A percentile compares a stretch with the other conserved stretches of the same genome.
Conservation (phyloP, 2,888 invertebrate genomes). For the Monochamus alternatus region DNA sequence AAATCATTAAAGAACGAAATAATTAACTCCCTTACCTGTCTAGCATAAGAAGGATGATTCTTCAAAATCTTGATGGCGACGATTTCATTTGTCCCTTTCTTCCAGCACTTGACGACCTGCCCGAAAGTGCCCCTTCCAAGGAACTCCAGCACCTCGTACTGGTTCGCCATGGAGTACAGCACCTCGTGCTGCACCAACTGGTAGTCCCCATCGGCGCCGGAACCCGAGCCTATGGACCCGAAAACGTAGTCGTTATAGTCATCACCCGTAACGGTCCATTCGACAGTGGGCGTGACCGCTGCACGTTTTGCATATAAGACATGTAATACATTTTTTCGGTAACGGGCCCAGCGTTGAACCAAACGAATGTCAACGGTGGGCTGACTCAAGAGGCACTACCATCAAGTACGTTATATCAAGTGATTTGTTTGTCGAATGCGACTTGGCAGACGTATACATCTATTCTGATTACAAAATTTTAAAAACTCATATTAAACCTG, state of each 20-base stretch:
- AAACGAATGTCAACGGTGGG: neutral
- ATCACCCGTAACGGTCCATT: conserved; percentile 49
- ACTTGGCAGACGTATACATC: too few species aligned
- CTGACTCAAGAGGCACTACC: conserved; percentile 16
- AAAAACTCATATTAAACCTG: too few species aligned
- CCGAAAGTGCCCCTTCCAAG: conserved; percentile 99
- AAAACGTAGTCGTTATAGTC: conserved; percentile 57
- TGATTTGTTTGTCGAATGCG: too few species aligned
- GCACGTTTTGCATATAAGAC: conserved; percentile 38
- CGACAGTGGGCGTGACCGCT: conserved; percentile 38
- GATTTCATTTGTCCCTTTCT: conserved; percentile 99
- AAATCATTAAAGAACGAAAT: too few species aligned
- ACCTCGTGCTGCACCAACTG: conserved; percentile 99
- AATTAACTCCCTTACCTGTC: conserved; percentile 78
- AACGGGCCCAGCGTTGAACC: neutral
- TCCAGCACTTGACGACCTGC: conserved; percentile 99
- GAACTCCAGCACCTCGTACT: conserved; percentile 98
- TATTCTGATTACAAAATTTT: too few species aligned
- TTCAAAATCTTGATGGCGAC: conserved; percentile 99
- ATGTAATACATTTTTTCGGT: conserved; percentile 9
- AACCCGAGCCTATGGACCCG: conserved; percentile 79
- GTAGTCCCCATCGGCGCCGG: conserved; percentile 97
- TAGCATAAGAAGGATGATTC: conserved; percentile 99
- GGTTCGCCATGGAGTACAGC: conserved; percentile 96
- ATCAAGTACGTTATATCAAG: neutral